phyloP scores from a whole-genome alignment of 1,140 invertebrate genomes.

The Neotoxoptera formosana region DNA sequence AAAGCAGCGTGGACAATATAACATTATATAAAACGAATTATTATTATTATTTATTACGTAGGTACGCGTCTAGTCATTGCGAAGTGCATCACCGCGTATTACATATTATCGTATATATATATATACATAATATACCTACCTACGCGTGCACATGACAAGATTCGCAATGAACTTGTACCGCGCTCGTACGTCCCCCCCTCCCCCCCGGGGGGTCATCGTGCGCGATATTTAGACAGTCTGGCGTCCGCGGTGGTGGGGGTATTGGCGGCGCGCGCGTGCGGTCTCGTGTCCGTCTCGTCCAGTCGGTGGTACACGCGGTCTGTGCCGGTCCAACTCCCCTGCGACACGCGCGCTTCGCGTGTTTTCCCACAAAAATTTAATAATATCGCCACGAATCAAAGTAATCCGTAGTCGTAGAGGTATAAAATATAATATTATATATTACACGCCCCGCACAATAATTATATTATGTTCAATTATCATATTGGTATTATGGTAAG shows the following conservation, averaged over 20 bases:
- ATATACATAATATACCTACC: not conserved
- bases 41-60: not conserved
- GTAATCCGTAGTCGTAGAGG: too few species aligned
- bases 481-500: not conserved
- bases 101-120: not conserved
- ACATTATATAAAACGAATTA: not conserved
- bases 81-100: not conserved
- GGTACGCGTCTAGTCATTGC: not conserved
- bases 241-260: slow-evolving; percentile 42
- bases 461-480: not conserved
- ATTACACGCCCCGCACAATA: too few species aligned
- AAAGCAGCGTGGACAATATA: too few species aligned
- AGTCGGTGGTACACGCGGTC: slow-evolving; percentile 58
- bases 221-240: slow-evolving; percentile 54
- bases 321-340: slow-evolving; percentile 56
- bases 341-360: not conserved
- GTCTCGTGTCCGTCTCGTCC: slow-evolving; percentile 37
- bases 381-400: not conserved
- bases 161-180: slow-evolving; percentile 52
- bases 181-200: not conserved
- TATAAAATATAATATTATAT: too few species aligned
- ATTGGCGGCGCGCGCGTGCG: slow-evolving; percentile 34
- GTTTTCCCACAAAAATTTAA: not conserved
- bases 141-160: not conserved
- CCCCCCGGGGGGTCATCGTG: slow-evolving; percentile 10